Percentiles rank a stretch among this genome's conserved stretches.
These are phyloP conservation scores for Tauraco hartlaubi DNA, from an alignment of 2,797 vertebrate genomes.

Conservation along the genomic window DNA sequence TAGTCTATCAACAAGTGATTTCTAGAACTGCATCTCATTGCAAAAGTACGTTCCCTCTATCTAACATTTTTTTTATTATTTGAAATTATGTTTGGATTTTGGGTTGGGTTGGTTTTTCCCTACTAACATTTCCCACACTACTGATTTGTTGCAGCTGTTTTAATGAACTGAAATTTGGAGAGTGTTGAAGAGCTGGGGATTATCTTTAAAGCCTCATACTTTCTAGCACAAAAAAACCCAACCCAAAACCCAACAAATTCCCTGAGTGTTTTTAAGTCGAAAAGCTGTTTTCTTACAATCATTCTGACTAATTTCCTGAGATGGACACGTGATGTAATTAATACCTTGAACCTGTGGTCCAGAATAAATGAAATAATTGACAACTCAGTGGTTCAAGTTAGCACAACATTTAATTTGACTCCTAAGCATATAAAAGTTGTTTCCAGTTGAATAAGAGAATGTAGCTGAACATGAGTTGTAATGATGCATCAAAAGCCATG, in stretches of 20 bases:
- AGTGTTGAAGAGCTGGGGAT: not conserved
- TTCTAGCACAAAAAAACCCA: not conserved
- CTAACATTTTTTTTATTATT: not conserved
- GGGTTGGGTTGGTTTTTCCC: not conserved
- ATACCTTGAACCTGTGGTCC: not conserved
- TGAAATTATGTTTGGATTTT: not conserved
- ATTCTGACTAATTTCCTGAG: not conserved
- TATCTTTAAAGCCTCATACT: not conserved
- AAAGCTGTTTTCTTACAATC: not conserved
- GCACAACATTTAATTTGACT: not conserved
- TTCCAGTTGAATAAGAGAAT: slow-evolving; percentile 11
- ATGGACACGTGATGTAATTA: not conserved
- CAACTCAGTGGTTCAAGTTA: not conserved
- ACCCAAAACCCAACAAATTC: not conserved
- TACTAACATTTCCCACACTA: not conserved
- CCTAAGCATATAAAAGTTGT: not conserved
- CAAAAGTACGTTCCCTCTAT: not conserved
- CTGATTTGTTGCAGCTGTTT: not conserved
- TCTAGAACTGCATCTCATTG: not conserved
- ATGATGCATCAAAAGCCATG: slow-evolving; percentile 43
- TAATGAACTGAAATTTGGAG: not conserved
- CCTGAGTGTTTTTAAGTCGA: not conserved
- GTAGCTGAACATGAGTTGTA: not conserved
- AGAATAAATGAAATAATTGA: not conserved
- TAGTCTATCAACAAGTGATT: not conserved